These are phyloP conservation scores for Crossaster papposus DNA, from an alignment of 53 echinoderm and acorn worm genomes.

Conservation along the genomic window DNA sequence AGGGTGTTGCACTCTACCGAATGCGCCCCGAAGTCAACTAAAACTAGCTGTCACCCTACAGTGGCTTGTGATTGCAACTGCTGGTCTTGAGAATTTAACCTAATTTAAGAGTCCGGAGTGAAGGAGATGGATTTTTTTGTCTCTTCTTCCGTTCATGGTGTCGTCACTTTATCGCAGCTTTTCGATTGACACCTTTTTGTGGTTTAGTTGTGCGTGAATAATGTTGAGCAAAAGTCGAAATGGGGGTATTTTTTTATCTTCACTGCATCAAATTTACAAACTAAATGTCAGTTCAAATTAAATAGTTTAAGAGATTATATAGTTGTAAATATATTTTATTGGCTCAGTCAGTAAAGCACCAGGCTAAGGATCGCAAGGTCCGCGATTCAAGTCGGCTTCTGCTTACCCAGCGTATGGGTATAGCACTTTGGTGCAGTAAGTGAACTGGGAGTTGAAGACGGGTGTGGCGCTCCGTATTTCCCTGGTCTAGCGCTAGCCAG, in stretches of 20 bases:
- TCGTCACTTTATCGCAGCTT: not conserved
- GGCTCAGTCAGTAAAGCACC: too few species aligned
- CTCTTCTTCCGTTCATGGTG: not conserved
- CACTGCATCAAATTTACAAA: not conserved
- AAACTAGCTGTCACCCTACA: conserved; percentile 1
- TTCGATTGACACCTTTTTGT: not conserved
- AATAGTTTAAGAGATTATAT: too few species aligned
- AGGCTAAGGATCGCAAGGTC: too few species aligned
- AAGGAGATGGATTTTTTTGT: conserved; percentile 3
- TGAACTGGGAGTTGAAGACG: too few species aligned
- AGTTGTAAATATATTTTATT: too few species aligned
- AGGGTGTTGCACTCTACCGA: conserved; percentile 43
- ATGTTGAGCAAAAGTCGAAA: not conserved
- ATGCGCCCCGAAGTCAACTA: conserved; percentile 21
- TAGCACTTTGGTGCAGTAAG: too few species aligned
- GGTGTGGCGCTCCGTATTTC: too few species aligned
- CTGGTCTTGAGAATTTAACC: conserved; percentile 55
- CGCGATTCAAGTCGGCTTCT: too few species aligned
- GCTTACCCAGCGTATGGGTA: too few species aligned
- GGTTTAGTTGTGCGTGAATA: not conserved
- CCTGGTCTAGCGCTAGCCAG: too few species aligned
- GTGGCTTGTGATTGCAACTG: conserved; percentile 55
- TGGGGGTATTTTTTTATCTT: too few species aligned
- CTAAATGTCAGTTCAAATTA: not conserved
- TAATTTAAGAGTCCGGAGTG: conserved; percentile 31